Conservation (phyloP, 2,888 invertebrate species). For the Baronia brevicornis region DNA sequence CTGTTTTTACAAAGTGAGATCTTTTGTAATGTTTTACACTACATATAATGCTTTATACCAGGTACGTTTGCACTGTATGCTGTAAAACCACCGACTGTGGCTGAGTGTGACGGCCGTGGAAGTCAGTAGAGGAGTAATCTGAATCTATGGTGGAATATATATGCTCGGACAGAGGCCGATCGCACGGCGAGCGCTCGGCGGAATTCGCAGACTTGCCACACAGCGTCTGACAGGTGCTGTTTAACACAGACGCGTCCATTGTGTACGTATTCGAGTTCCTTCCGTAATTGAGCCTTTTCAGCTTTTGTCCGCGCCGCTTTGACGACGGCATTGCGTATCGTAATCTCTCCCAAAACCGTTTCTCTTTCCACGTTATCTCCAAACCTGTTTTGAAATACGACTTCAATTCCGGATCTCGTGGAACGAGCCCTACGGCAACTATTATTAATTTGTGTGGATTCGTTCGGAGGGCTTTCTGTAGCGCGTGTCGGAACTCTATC, state of each 20-base stretch:
- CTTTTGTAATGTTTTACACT: constrained; percentile 33
- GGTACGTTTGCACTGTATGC: constrained; percentile 70
- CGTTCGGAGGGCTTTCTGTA: constrained; percentile 90
- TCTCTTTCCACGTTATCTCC: constrained; percentile 91
- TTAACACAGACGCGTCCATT: constrained; percentile 79
- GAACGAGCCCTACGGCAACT: constrained; percentile 85
- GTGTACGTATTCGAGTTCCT: constrained; percentile 91
- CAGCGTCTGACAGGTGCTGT: constrained; percentile 77
- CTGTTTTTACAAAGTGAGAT: constrained; percentile 62
- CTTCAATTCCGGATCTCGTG: constrained; percentile 90
- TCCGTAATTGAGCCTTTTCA: constrained; percentile 80
- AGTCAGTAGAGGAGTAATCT: constrained; percentile 83
- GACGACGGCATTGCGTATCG: constrained; percentile 92
- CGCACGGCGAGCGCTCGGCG: constrained; percentile 76
- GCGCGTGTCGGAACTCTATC: constrained; percentile 91
- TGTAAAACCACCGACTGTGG: constrained; percentile 66
- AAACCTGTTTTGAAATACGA: constrained; percentile 92
- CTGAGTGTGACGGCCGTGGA: constrained; percentile 55
- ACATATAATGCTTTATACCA: constrained; percentile 48
- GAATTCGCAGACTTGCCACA: constrained; percentile 72
- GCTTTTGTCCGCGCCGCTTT: constrained; percentile 76
- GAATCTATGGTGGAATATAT: constrained; percentile 94
- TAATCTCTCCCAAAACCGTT: constrained; percentile 95
- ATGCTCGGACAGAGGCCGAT: constrained; percentile 88
- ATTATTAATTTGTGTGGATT: constrained; percentile 91